Evolutionary conservation across 1,140 invertebrate genomes (phyloP).

Genomic region (Pseudomyrmex concolor): DNA sequence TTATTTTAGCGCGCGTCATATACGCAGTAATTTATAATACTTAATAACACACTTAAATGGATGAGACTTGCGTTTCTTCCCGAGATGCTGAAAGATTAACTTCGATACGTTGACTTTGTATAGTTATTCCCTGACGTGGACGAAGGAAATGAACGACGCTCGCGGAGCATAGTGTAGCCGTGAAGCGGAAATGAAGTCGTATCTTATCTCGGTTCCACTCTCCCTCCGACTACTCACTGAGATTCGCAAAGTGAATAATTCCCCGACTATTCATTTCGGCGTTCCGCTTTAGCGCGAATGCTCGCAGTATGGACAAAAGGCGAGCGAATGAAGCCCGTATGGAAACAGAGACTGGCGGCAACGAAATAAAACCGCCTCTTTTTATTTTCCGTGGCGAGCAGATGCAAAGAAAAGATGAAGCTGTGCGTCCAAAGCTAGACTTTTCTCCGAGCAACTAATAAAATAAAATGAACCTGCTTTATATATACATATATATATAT

Average conservation of each 20-base stretch:
- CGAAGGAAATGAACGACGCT: slow-evolving; percentile 56
- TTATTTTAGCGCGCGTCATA: background rate
- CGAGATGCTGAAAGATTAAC: slow-evolving; percentile 43
- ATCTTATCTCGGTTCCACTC: slow-evolving; percentile 45
- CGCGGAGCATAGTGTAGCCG: slow-evolving; percentile 37
- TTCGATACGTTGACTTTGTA: slow-evolving; percentile 34
- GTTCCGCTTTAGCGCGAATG: slow-evolving; percentile 28
- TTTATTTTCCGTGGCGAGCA: slow-evolving; percentile 31
- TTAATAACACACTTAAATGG: too few species aligned
- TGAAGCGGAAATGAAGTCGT: slow-evolving; percentile 55
- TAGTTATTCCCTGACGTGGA: slow-evolving; percentile 40
- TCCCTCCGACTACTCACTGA: slow-evolving; percentile 43
- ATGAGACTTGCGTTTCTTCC: background rate
- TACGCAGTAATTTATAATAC: too few species aligned
- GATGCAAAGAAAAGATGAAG: slow-evolving; percentile 17
- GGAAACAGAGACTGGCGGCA: slow-evolving; percentile 28
- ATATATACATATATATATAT: background rate
- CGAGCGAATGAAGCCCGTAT: slow-evolving; percentile 4
- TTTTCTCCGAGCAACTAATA: background rate
- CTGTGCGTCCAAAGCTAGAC: background rate
- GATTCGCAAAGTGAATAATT: slow-evolving; percentile 60
- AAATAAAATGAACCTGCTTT: slow-evolving; percentile 5
- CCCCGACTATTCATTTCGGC: slow-evolving; percentile 50
- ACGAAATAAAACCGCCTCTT: slow-evolving; percentile 23
- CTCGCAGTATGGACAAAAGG: slow-evolving; percentile 41